phyloP scores from a whole-genome alignment of 92 coral and sea anemone species.

The Porites cylindrica region DNA sequence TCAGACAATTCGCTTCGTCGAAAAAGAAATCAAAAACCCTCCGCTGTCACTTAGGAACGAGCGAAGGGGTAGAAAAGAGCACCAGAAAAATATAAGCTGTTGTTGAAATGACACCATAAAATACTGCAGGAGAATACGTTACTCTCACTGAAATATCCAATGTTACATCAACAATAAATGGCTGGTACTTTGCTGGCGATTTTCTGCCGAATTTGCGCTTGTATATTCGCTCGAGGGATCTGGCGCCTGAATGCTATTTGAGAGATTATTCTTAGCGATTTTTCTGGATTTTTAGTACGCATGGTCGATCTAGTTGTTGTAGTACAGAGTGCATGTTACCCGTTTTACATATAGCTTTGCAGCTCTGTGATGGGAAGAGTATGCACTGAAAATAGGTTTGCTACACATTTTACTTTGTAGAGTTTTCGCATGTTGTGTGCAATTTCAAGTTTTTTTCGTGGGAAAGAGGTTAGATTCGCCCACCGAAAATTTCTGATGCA shows the following conservation, averaged over 20 bases:
- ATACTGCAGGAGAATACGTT: neutral
- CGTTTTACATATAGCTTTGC: conserved; percentile 18
- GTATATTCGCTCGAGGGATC: conserved; percentile 41
- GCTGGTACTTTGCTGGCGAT: neutral
- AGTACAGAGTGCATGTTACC: conserved; percentile 1
- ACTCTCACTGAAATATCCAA: neutral
- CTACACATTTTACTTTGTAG: neutral
- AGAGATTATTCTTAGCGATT: conserved; percentile 77
- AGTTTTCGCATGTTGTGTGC: neutral
- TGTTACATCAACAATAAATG: neutral
- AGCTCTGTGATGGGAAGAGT: neutral
- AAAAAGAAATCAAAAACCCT: conserved; percentile 21
- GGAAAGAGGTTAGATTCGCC: conserved; percentile 22
- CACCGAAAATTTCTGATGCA: neutral
- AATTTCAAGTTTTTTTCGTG: neutral
- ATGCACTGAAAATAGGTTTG: neutral
- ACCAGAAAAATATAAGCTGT: neutral
- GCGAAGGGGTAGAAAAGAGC: neutral
- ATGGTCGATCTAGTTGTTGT: conserved; percentile 70
- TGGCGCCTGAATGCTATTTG: conserved; percentile 73
- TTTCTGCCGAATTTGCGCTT: conserved; percentile 15
- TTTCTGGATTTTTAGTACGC: conserved; percentile 96
- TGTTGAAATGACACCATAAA: neutral
- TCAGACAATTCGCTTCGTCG: neutral
- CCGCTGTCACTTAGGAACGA: conserved; percentile 17